A percentile compares a stretch with the other conserved stretches of the same genome.
Evolutionary conservation across 2,797 vertebrate genomes (phyloP).

Genomic region (Lithobates sylvaticus): DNA sequence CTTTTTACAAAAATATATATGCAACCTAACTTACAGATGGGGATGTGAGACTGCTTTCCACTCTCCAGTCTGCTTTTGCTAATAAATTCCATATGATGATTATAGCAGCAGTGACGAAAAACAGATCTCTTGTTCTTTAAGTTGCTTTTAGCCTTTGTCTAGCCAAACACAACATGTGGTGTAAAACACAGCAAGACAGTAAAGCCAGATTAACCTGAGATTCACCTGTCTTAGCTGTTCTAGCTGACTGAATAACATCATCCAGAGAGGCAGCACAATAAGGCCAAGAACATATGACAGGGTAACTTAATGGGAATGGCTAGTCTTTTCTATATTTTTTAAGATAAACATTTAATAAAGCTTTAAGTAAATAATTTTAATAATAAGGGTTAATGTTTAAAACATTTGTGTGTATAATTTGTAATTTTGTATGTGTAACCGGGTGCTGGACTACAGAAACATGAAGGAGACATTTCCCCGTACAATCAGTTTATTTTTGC

Average conservation of each 20-base stretch:
- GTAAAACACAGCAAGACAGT: background rate
- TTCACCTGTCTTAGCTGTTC: background rate
- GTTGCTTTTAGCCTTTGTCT: background rate
- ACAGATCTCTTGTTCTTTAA: background rate
- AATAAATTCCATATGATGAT: background rate
- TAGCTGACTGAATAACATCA: background rate
- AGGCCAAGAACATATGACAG: too few species aligned
- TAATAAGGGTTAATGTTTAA: too few species aligned
- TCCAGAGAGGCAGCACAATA: background rate
- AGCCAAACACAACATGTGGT: background rate
- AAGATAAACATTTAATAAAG: too few species aligned
- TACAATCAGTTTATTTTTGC: too few species aligned
- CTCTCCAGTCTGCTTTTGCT: background rate
- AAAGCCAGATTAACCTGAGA: background rate
- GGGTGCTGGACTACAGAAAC: too few species aligned
- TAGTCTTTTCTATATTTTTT: too few species aligned
- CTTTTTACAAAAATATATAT: background rate
- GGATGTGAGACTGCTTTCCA: background rate
- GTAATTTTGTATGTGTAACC: too few species aligned
- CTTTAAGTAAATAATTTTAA: too few species aligned
- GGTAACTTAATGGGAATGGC: too few species aligned
- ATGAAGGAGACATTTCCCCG: too few species aligned
- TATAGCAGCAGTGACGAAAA: background rate
- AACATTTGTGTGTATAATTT: too few species aligned
- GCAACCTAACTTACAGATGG: too few species aligned